Base-by-base conservation (phyloP, 1,140 invertebrate species). In the Drosophila melanica region DNA sequence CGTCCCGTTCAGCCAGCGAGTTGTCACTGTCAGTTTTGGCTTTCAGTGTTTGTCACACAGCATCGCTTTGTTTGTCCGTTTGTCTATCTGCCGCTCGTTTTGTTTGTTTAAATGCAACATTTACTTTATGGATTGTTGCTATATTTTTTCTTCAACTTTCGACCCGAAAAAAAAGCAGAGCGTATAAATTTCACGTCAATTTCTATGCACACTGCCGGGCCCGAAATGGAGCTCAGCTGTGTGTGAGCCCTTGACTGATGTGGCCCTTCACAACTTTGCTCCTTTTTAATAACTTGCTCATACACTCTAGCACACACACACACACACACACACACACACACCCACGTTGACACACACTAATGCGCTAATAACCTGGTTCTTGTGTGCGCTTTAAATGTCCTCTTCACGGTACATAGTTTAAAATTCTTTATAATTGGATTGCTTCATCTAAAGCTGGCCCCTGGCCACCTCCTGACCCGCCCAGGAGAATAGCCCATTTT, bases 61-160 rank as follows among this genome's bases (percentile, higher is more conserved):
- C 53, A 71, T 54, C 11, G 18, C 33, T 20, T 27, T 66, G 78
- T 62, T 23, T 42, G 51, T 35, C 37, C 30, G 14, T 45, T 14
- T 14, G 16, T 54, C 37, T 44, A 30, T 60, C 45, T 63, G 44
- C 55, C 75, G 69, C 58, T 69, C 53, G 78, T 70, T 81, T 86
- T 86, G 81, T 86, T 86, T 86, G 81, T 79, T 86, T 86, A 86
- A 86, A 86, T 86, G 81, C 81, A 79, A 81, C 82, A 87, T 87
- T 87, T 87, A 87, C 82, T 87, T 87, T 87, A 87, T 87, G 82
- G 82, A 87, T 87, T 87, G 82, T 87, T 87, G 82, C 84, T 87
- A 87, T 87, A 87, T 87, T 87, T 87, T 86, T 87, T 89, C 82
- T 87, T 89, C 82, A 86, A 87, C 81, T 85, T 77, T 65, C 75